Evolutionary conservation across 1,140 invertebrate genomes (phyloP).

Genomic region (Apis florea): DNA sequence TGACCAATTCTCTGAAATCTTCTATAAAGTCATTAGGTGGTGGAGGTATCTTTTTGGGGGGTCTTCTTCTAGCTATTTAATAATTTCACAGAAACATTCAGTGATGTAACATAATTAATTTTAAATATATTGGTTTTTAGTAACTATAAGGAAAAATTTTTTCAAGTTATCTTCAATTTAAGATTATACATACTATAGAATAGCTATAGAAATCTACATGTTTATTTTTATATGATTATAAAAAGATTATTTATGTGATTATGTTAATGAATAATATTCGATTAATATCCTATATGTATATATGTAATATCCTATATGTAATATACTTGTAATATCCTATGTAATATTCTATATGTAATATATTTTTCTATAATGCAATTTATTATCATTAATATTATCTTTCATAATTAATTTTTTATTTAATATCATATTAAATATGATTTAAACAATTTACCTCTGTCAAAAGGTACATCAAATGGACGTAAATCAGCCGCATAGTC

Average conservation of each 20-base stretch:
- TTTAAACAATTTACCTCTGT: neutral
- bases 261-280: neutral
- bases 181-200: neutral
- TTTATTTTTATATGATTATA: neutral
- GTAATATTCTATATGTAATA: too few relatives aligned
- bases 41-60: constrained; percentile 81
- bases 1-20: constrained; percentile 83
- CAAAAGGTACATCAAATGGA: neutral
- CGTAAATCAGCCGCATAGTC: constrained; percentile 68
- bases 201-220: neutral
- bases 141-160: neutral
- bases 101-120: neutral
- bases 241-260: neutral
- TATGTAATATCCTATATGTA: too few relatives aligned
- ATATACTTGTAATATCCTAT: too few relatives aligned
- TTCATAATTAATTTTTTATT: neutral
- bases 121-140: neutral
- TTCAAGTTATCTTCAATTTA: neutral
- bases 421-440: neutral
- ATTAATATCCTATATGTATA: neutral
- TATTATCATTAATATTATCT: neutral
- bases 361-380: neutral
- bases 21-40: constrained; percentile 81
- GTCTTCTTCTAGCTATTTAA: neutral
- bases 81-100: neutral